Conservation (phyloP, 1,140 invertebrate genomes). For the Heterodera schachtii region DNA sequence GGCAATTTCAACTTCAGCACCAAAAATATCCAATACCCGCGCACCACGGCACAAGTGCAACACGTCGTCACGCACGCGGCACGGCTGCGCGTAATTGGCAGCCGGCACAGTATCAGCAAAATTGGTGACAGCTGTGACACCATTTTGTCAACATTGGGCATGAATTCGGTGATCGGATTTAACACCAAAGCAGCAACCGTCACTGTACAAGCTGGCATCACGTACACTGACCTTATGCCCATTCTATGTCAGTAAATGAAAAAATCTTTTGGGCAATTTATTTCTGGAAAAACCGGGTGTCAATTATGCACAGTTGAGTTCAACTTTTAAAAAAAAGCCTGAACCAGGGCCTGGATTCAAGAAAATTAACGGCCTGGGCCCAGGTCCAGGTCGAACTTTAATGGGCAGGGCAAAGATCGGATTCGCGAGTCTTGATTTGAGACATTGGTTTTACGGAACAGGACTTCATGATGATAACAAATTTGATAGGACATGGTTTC, state of each 20-base stretch:
- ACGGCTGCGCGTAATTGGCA: slow-evolving; percentile 20
- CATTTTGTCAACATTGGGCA: slow-evolving; percentile 7
- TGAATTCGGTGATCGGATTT: slow-evolving; percentile 16
- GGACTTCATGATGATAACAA: too few relatives aligned
- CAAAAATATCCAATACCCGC: slow-evolving; percentile 23
- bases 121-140: slow-evolving; percentile 26
- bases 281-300: too few relatives aligned
- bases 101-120: slow-evolving; percentile 23
- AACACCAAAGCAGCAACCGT: background rate
- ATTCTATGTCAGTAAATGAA: background rate
- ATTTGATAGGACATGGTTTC: too few relatives aligned
- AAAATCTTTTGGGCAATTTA: background rate
- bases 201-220: slow-evolving; percentile 28
- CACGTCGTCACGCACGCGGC: background rate
- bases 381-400: too few relatives aligned
- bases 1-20: slow-evolving; percentile 31
- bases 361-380: too few relatives aligned
- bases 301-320: too few relatives aligned
- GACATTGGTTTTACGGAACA: too few relatives aligned
- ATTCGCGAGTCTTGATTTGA: too few relatives aligned
- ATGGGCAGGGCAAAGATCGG: too few relatives aligned
- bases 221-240: slow-evolving; percentile 23
- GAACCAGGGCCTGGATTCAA: too few relatives aligned
- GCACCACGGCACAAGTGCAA: slow-evolving; percentile 16
- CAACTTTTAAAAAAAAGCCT: too few relatives aligned